Evolutionary conservation across 2,888 invertebrate genomes (phyloP).

Genomic region (Panzeria rudis): DNA sequence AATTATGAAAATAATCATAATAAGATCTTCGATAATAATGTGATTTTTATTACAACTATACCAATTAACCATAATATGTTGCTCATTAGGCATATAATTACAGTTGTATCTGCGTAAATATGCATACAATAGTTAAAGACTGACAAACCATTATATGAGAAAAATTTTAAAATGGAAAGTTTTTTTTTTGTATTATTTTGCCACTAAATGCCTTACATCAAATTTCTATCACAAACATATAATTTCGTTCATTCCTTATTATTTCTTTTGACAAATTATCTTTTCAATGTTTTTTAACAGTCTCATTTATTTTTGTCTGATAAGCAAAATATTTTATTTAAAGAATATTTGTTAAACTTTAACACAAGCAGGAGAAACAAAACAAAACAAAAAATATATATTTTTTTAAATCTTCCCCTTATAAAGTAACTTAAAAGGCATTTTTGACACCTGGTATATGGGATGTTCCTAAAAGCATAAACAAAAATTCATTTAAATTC

Average conservation of each 20-base stretch:
- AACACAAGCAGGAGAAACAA: background rate
- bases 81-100: too few species aligned
- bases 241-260: background rate
- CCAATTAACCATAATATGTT: too few species aligned
- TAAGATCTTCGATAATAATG: too few species aligned
- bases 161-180: background rate
- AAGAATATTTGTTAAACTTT: background rate
- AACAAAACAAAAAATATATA: too few species aligned
- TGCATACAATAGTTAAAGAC: too few species aligned
- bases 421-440: constrained; percentile 41
- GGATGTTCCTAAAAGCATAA: constrained; percentile 19
- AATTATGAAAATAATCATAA: too few species aligned
- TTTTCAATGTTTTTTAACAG: constrained; percentile 60
- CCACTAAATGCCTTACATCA: background rate
- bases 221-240: background rate
- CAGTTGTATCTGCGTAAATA: too few species aligned
- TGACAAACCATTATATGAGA: too few species aligned
- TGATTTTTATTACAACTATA: too few species aligned
- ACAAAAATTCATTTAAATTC: constrained; percentile 28
- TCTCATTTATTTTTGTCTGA: constrained; percentile 60
- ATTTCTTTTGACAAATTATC: constrained; percentile 63
- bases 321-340: constrained; percentile 33
- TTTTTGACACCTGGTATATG: constrained; percentile 65
- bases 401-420: constrained; percentile 13
- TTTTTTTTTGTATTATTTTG: too few species aligned